These are phyloP conservation scores for Osmoderma eremita DNA, from an alignment of 2,888 invertebrate species.

Conservation along the genomic window DNA sequence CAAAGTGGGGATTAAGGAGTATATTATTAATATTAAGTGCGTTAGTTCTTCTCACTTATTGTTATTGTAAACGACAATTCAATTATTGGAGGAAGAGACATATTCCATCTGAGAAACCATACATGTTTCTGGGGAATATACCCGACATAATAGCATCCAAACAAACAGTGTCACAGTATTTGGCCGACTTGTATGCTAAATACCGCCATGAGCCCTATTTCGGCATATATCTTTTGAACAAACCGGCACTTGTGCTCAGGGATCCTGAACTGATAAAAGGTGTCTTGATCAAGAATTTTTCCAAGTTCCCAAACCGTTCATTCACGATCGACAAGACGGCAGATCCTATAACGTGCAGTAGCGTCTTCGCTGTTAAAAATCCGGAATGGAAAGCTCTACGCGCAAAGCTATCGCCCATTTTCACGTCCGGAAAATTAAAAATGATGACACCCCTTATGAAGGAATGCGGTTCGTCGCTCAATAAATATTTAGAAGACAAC, in stretches of 20 bases:
- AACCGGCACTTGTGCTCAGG: constrained; percentile 63
- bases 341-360: constrained; percentile 62
- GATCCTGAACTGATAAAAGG: constrained; percentile 65
- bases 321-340: constrained; percentile 60
- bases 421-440: constrained; percentile 68
- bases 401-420: constrained; percentile 66
- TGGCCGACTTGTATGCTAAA: constrained; percentile 54
- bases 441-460: constrained; percentile 65
- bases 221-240: constrained; percentile 65
- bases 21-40: constrained; percentile 12
- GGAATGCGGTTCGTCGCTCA: constrained; percentile 55
- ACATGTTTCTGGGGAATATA: constrained; percentile 62
- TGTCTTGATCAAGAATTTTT: constrained; percentile 65
- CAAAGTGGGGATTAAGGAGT: constrained; percentile 24
- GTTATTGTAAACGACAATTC: constrained; percentile 52
- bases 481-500: constrained; percentile 22
- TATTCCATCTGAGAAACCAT: constrained; percentile 59
- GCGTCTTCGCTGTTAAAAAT: constrained; percentile 63
- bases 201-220: constrained; percentile 57
- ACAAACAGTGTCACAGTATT: constrained; percentile 55
- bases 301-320: constrained; percentile 64
- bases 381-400: constrained; percentile 67
- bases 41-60: constrained; percentile 24
- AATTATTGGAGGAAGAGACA: constrained; percentile 62
- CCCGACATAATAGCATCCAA: constrained; percentile 57